Percentiles rank a stretch among this genome's conserved stretches.
Conservation (phyloP, 1,140 invertebrate species). For the Eulimnadia texana region DNA sequence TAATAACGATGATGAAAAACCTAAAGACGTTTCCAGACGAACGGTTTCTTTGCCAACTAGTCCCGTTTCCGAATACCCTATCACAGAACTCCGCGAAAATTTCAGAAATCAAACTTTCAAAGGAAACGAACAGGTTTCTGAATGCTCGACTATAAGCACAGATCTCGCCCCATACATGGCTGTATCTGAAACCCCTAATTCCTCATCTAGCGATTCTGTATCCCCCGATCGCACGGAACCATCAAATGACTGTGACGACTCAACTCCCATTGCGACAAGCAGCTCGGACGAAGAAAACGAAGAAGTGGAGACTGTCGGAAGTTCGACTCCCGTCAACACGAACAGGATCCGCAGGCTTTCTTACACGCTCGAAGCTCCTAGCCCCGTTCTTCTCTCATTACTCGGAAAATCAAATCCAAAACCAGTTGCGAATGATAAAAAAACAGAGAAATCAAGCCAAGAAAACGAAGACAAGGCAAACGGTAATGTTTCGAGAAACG, state of each 20-base stretch:
- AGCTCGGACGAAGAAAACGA: constrained; percentile 6
- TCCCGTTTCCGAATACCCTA: background rate
- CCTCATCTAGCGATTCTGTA: background rate
- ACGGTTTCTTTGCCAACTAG: background rate
- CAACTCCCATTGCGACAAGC: constrained; percentile 4
- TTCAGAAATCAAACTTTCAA: constrained; percentile 1
- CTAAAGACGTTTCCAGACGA: background rate
- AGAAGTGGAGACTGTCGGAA: background rate
- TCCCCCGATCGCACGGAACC: background rate
- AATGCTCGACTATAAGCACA: constrained; percentile 8
- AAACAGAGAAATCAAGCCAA: no score
- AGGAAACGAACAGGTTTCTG: constrained; percentile 2
- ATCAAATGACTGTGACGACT: background rate
- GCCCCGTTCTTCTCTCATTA: constrained; percentile 41
- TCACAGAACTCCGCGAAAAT: background rate
- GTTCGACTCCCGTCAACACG: constrained; percentile 13
- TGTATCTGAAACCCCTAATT: background rate
- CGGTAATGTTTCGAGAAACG: constrained; percentile 1
- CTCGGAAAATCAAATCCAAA: no score
- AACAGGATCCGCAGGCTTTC: constrained; percentile 41
- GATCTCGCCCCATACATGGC: constrained; percentile 14
- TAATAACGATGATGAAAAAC: no score
- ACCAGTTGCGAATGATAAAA: no score
- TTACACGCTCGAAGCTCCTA: constrained; percentile 42
- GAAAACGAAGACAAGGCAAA: constrained; percentile 4